Base-by-base conservation (phyloP, 92 coral and sea anemone genomes). In the Epizoanthus ramosus region DNA sequence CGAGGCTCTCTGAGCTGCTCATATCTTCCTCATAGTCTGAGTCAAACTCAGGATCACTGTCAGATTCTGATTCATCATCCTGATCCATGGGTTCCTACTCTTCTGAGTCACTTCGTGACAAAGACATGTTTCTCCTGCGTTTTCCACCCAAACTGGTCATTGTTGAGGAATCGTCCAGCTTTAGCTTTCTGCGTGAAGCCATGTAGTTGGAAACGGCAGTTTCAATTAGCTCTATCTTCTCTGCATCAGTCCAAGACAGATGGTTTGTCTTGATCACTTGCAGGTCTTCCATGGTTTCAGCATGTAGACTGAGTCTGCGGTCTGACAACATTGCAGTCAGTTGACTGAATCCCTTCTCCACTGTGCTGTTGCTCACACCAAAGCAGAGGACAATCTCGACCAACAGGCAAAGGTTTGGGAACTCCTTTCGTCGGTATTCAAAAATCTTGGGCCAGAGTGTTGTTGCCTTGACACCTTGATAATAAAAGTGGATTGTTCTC, bases 191-290 rank as follows among this genome's bases (percentile, higher is more conserved):
- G 10, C 68, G 60, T 13, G 60, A 53, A 53, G 81, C 41, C 81
- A 75, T 75, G 16, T 57, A 75, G 15, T 16, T 75, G 69, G 18
- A 14, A 76, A 76, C 82, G 28, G 82, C 82, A 76, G 67, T 56
- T 19, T 76, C 82, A 57, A 76, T 76, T 47, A 76, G 66, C 82
- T 37, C 63, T 28, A 21, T 63, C 58, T 43, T 79, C 17, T 79
- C 74, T 16, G 68, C 84, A 22, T 75, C 54, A 57, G 71, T 23
- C 21, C 41, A 59, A 77, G 54, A 57, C 47, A 64, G 70, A 77
- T 77, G 52, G 52, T 77, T 77, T 12, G 71, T 18, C 56, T 39
- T 67, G 71, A 79, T 79, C 21, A 63, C 33, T 21, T 60, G 59
- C 53, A 50, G 39, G 56, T 63, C 71, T 28, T 79, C 84, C 84